Conservation (phyloP, 2,888 invertebrate species). For the Himalopsyche kuldschensis region DNA sequence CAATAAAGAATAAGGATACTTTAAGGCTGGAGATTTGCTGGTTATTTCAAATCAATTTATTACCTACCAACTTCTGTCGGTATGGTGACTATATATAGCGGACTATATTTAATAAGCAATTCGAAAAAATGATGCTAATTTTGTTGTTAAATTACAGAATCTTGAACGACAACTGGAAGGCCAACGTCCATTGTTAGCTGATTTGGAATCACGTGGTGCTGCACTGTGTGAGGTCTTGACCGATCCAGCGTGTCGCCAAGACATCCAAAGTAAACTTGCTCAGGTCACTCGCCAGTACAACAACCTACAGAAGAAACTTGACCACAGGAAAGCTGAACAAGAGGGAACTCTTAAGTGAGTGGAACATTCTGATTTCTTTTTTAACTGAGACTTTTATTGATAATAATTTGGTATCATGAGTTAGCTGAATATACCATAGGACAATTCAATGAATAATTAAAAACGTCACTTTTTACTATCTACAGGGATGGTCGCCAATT, state of each 20-base stretch:
- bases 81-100: too few relatives aligned
- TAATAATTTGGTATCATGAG: not conserved
- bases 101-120: too few relatives aligned
- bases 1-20: too few relatives aligned
- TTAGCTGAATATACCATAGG: not conserved
- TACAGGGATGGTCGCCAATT: slow-evolving; percentile 84
- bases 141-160: slow-evolving; percentile 50
- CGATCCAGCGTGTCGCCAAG: slow-evolving; percentile 87
- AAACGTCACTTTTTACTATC: not conserved
- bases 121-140: not conserved
- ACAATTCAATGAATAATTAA: not conserved
- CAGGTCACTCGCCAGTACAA: slow-evolving; percentile 87
- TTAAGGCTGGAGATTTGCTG: too few relatives aligned
- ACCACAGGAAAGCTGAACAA: slow-evolving; percentile 86
- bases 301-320: slow-evolving; percentile 85
- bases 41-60: too few relatives aligned
- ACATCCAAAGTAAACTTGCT: slow-evolving; percentile 85
- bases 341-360: slow-evolving; percentile 73
- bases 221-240: slow-evolving; percentile 84
- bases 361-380: slow-evolving; percentile 2
- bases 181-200: slow-evolving; percentile 83
- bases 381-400: not conserved
- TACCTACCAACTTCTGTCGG: too few relatives aligned
- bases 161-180: slow-evolving; percentile 87
- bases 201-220: slow-evolving; percentile 87